phyloP scores from a whole-genome alignment of 2,888 invertebrate genomes.

The Ecliptopera silaceata region DNA sequence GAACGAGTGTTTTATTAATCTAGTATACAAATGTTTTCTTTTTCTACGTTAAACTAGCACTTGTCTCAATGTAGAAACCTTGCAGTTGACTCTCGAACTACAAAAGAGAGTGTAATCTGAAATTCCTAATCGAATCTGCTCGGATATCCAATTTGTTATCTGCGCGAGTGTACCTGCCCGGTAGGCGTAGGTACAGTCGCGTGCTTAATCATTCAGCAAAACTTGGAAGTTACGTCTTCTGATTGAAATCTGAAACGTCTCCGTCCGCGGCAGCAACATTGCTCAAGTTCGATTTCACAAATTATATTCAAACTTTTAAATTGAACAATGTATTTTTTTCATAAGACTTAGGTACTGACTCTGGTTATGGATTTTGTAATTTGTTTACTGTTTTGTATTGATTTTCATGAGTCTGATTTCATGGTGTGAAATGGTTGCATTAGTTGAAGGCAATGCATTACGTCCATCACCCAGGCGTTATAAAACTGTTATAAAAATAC shows the following conservation, averaged over 20 bases:
- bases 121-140: constrained; percentile 35
- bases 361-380: too few species aligned
- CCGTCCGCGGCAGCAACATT: background rate
- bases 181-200: constrained; percentile 21
- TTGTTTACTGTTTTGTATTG: too few species aligned
- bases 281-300: background rate
- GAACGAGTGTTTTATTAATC: too few species aligned
- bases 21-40: background rate
- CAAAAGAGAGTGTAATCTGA: constrained; percentile 30
- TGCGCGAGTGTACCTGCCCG: constrained; percentile 24
- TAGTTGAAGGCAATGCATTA: too few species aligned
- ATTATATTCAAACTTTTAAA: too few species aligned
- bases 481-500: too few species aligned
- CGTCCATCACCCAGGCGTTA: too few species aligned
- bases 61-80: background rate
- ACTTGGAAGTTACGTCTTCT: constrained; percentile 10
- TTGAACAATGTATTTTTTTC: too few species aligned
- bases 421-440: too few species aligned
- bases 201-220: constrained; percentile 14
- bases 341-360: background rate
- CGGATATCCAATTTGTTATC: constrained; percentile 36
- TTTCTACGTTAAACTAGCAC: too few species aligned
- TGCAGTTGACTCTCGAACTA: constrained; percentile 7
- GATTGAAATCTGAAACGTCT: constrained; percentile 14
- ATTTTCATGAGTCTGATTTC: too few species aligned